Conservation (phyloP, 2,113 vertebrate genomes). For the Pachyramphus minor region DNA sequence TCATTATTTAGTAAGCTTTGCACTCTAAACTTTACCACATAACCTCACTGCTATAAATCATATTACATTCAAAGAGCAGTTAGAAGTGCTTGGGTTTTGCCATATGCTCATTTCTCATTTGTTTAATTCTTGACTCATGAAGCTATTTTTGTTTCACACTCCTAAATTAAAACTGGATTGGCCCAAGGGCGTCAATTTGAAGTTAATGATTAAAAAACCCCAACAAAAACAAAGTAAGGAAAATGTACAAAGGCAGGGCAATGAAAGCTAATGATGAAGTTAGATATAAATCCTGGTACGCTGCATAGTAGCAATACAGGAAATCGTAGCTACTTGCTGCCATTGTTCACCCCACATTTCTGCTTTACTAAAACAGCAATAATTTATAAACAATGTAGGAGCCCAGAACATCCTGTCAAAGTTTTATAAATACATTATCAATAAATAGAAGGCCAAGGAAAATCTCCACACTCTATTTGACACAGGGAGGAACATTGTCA, state of each 20-base stretch:
- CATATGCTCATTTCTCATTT: constrained; percentile 13
- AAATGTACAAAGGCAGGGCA: background rate
- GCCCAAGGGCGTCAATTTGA: background rate
- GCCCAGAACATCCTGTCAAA: background rate
- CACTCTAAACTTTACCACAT: background rate
- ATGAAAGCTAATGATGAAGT: background rate
- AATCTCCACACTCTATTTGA: background rate
- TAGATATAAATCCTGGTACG: background rate
- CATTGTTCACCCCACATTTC: background rate
- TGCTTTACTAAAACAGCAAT: background rate
- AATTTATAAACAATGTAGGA: background rate
- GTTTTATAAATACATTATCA: background rate
- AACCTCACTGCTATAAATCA: background rate
- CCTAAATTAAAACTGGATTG: constrained; percentile 31
- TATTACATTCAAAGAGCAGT: background rate
- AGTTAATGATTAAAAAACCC: background rate
- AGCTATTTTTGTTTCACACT: constrained; percentile 40
- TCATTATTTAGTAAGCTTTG: constrained; percentile 42
- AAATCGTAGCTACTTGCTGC: background rate
- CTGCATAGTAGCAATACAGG: background rate
- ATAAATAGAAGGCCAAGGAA: background rate
- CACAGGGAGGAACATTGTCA: background rate
- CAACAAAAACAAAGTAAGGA: background rate
- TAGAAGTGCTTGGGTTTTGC: constrained; percentile 6
- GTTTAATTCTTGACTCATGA: constrained; percentile 12